Percentiles rank a stretch among this genome's conserved stretches.
Conservation (phyloP, 2,113 vertebrate genomes). For the Oryzias celebensis region DNA sequence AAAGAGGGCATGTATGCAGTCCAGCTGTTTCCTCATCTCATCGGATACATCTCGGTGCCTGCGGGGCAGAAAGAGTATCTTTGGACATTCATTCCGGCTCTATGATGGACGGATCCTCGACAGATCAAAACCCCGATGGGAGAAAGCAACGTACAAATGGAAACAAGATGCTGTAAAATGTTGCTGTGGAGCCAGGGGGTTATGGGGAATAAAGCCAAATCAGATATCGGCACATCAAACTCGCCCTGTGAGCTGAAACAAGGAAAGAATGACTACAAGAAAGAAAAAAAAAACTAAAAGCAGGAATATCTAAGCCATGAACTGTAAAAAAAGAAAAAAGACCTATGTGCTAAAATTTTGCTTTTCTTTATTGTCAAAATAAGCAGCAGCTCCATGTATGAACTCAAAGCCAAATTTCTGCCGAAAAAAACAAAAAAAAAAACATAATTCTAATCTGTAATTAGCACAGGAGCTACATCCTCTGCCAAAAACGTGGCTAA, state of each 20-base stretch:
- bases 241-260: constrained; percentile 36
- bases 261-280: constrained; percentile 40
- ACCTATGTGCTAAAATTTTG: no score
- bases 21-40: constrained; percentile 23
- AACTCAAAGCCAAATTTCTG: no score
- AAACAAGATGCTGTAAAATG: constrained; percentile 36
- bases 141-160: constrained; percentile 36
- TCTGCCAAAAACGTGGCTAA: no score
- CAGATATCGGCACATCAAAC: constrained; percentile 60
- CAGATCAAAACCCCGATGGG: constrained; percentile 42
- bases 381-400: no score
- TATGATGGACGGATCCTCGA: constrained; percentile 64
- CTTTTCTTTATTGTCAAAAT: no score
- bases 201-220: constrained; percentile 60
- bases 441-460: no score
- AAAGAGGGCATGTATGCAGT: constrained; percentile 17
- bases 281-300: constrained; percentile 36
- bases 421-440: no score
- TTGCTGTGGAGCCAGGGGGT: constrained; percentile 53
- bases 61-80: constrained; percentile 41
- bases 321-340: no score
- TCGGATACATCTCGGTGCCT: constrained; percentile 29
- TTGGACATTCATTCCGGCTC: constrained; percentile 49
- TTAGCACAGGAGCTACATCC: no score
- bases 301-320: constrained; percentile 11